These are phyloP conservation scores for Fregata magnificens DNA, from an alignment of 2,113 vertebrate genomes.

Conservation along the genomic window DNA sequence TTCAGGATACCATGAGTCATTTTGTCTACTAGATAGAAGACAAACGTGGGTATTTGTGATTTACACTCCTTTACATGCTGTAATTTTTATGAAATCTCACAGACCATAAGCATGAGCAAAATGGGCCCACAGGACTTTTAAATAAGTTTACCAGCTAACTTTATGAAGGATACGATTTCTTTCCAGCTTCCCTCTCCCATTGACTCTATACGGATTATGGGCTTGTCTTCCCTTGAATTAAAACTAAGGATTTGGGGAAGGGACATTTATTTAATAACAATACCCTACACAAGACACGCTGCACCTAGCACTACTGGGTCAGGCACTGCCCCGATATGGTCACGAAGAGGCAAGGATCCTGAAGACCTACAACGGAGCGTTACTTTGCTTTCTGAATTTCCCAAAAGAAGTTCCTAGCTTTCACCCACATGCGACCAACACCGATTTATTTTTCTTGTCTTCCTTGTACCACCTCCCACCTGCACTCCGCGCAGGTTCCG, in stretches of 20 bases:
- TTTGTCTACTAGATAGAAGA: background rate
- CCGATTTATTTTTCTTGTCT: background rate
- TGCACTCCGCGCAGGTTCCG: background rate
- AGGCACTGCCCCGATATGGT: background rate
- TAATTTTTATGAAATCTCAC: background rate
- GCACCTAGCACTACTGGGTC: background rate
- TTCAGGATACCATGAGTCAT: background rate
- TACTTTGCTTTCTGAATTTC: background rate
- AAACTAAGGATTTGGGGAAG: background rate
- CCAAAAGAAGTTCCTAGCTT: background rate
- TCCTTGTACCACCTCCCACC: background rate
- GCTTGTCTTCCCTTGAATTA: background rate
- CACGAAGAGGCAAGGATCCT: background rate
- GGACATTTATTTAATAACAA: background rate
- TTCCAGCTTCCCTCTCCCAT: background rate
- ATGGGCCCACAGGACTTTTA: background rate
- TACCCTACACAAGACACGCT: background rate
- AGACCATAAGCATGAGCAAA: background rate
- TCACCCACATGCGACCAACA: background rate
- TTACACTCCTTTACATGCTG: background rate
- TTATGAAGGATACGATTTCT: background rate
- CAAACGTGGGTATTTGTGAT: fast-evolving
- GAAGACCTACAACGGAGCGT: background rate
- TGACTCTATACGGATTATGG: fast-evolving
- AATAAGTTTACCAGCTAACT: background rate